A percentile compares a stretch with the other conserved stretches of the same genome.
phyloP scores from a whole-genome alignment of 2,888 invertebrate genomes.

The Notodonta dromedarius region DNA sequence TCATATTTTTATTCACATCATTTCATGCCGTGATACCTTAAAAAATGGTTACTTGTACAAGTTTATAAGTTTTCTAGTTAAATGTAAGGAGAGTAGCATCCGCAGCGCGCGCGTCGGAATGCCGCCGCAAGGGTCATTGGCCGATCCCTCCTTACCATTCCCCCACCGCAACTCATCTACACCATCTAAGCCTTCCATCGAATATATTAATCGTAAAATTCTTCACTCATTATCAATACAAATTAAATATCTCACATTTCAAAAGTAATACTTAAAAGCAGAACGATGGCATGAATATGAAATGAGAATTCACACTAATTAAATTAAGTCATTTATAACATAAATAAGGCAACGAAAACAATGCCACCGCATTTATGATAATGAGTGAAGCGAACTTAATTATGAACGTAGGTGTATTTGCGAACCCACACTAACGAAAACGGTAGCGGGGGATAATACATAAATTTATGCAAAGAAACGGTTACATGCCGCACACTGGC shows the following conservation, averaged over 20 bases:
- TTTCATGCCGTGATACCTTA: background rate
- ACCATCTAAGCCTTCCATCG: constrained; percentile 74
- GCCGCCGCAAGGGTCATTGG: constrained; percentile 73
- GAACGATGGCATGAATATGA: constrained; percentile 20
- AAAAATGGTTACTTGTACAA: background rate
- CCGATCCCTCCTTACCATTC: constrained; percentile 62
- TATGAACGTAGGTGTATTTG: constrained; percentile 56
- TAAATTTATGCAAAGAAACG: constrained; percentile 75
- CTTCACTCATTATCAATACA: constrained; percentile 58
- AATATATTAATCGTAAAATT: constrained; percentile 72
- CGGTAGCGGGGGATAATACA: constrained; percentile 74
- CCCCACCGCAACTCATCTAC: constrained; percentile 53
- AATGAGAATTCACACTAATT: constrained; percentile 34
- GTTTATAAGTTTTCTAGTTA: constrained; percentile 38
- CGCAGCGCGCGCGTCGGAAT: constrained; percentile 71
- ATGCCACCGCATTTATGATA: constrained; percentile 59
- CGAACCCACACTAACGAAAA: constrained; percentile 74
- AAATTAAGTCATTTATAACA: constrained; percentile 48
- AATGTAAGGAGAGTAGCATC: constrained; percentile 78
- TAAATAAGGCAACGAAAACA: constrained; percentile 51
- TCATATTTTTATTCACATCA: background rate
- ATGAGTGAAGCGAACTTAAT: constrained; percentile 56
- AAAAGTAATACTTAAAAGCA: background rate
- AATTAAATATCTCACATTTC: constrained; percentile 33
- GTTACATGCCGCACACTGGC: constrained; percentile 63